Conservation (phyloP, 2,797 vertebrate genomes). For the Lagocephalus sceleratus region DNA sequence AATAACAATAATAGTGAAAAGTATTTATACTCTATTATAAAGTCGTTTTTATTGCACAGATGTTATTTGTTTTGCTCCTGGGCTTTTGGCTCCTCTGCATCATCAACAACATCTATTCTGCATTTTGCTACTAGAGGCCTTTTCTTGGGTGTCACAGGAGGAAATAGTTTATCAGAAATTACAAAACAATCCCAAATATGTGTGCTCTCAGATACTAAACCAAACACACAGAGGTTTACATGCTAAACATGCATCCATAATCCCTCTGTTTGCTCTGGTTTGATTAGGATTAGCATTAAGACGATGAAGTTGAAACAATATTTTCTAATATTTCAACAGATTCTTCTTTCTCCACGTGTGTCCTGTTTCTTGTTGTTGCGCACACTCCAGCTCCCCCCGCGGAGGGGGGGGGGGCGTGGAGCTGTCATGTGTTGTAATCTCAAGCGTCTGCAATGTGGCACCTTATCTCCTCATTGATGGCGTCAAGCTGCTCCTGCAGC, state of each 20-base stretch:
- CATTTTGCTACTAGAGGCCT: constrained; percentile 30
- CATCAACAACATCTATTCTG: constrained; percentile 30
- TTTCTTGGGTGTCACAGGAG: constrained; percentile 14
- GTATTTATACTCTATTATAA: neutral
- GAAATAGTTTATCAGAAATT: no score
- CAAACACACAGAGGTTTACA: neutral
- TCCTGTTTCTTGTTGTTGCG: constrained; percentile 24
- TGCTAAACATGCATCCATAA: constrained; percentile 16
- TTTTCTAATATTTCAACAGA: constrained; percentile 14
- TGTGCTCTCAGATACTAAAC: no score
- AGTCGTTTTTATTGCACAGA: neutral
- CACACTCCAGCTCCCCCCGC: constrained; percentile 18
- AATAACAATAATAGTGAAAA: no score
- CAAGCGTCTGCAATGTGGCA: constrained; percentile 49
- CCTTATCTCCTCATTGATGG: constrained; percentile 98
- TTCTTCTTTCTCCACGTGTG: constrained; percentile 21
- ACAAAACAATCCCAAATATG: constrained; percentile 2
- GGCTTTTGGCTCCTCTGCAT: constrained; percentile 19
- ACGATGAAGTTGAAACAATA: neutral
- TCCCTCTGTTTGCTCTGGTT: constrained; percentile 4
- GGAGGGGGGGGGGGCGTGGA: constrained; percentile 26
- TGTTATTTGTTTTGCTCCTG: constrained; percentile 1
- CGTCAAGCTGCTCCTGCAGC: constrained; percentile 94
- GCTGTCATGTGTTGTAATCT: constrained; percentile 27
- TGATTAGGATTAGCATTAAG: constrained; percentile 8